A percentile compares a stretch with the other conserved stretches of the same genome.
Evolutionary conservation across 2,888 invertebrate genomes (phyloP).

Genomic region (Charanyca ferruginea): DNA sequence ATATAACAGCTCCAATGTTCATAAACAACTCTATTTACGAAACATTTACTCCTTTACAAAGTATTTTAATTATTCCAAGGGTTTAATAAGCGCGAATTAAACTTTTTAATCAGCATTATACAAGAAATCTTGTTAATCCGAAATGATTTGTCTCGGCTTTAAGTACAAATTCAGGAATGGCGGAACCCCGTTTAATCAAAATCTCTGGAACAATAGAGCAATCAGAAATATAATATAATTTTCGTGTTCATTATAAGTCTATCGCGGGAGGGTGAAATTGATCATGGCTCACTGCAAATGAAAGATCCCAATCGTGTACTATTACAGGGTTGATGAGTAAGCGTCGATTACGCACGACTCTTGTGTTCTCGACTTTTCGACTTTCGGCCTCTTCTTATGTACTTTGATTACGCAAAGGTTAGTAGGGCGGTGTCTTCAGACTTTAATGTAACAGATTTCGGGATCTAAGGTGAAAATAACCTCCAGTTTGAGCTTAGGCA

Average conservation of each 20-base stretch:
- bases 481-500: too few species aligned
- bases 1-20: slow-evolving; percentile 36
- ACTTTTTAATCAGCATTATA: slow-evolving; percentile 71
- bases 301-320: slow-evolving; percentile 86
- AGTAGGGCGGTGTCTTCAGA: not conserved
- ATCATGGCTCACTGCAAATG: slow-evolving; percentile 86
- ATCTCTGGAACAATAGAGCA: slow-evolving; percentile 83
- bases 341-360: slow-evolving; percentile 42
- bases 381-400: slow-evolving; percentile 22
- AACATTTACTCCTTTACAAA: slow-evolving; percentile 58
- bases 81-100: slow-evolving; percentile 71
- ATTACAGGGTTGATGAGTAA: slow-evolving; percentile 80
- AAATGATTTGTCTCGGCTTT: slow-evolving; percentile 77
- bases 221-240: slow-evolving; percentile 87
- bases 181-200: slow-evolving; percentile 82
- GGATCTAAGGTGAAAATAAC: not conserved
- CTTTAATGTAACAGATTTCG: not conserved
- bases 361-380: slow-evolving; percentile 22
- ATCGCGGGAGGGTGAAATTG: slow-evolving; percentile 78
- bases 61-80: slow-evolving; percentile 65
- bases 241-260: slow-evolving; percentile 85
- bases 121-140: slow-evolving; percentile 76
- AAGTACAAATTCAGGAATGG: slow-evolving; percentile 72
- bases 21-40: slow-evolving; percentile 61
- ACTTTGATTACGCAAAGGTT: slow-evolving; percentile 40